Percentiles rank a stretch among this genome's conserved stretches.
These are phyloP conservation scores for Murina feae DNA, from an alignment of 2,113 vertebrate species.

Conservation along the genomic window DNA sequence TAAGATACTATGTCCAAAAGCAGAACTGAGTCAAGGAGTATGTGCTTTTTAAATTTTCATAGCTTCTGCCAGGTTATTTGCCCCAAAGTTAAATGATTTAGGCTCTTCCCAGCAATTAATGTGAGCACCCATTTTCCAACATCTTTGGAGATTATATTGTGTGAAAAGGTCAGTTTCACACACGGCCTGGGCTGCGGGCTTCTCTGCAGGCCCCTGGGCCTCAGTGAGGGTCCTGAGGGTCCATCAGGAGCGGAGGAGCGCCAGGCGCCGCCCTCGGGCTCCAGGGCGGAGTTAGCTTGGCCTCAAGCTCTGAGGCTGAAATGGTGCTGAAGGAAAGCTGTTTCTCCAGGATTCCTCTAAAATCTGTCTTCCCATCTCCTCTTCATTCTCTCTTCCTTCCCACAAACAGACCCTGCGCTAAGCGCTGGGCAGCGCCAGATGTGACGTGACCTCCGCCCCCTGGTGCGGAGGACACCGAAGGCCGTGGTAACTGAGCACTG, in stretches of 20 bases:
- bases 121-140: background rate
- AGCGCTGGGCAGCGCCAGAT: accelerated
- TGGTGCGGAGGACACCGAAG: too few relatives aligned
- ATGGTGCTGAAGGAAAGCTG: background rate
- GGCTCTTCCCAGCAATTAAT: background rate
- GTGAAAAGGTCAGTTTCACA: background rate
- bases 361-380: background rate
- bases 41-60: background rate
- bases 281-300: accelerated
- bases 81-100: background rate
- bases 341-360: background rate
- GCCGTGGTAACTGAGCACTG: accelerated
- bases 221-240: too few relatives aligned
- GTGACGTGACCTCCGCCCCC: background rate
- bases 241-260: background rate
- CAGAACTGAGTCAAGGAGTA: background rate
- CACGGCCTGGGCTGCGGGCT: accelerated
- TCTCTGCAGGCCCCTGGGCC: too few relatives aligned
- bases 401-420: background rate
- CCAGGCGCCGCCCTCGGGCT: accelerated
- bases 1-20: background rate
- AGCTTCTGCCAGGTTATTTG: background rate
- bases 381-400: background rate
- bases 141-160: background rate
- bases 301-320: background rate